Percentiles rank a stretch among this genome's conserved stretches.
Evolutionary conservation across 2,797 vertebrate species (phyloP).

Genomic region (Squalus acanthias): DNA sequence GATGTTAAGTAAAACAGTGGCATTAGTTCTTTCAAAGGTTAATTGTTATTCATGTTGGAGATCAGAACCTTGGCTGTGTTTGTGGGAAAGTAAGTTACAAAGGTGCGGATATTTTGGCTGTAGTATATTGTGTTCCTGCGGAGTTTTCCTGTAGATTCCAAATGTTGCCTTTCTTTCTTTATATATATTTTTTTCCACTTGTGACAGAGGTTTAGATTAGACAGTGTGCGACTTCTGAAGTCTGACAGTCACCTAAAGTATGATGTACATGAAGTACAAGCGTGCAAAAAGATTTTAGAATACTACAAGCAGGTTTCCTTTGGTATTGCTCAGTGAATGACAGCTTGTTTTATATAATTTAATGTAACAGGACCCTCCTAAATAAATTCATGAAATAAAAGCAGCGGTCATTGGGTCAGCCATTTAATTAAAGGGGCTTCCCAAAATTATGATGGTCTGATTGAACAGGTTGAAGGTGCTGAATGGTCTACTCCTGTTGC

Average conservation of each 20-base stretch:
- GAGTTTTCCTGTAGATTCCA: not conserved
- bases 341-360: not conserved
- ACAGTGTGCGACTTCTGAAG: not conserved
- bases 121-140: not conserved
- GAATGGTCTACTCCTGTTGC: not conserved
- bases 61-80: not conserved
- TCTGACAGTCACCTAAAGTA: not conserved
- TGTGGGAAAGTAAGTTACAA: not conserved
- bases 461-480: not conserved
- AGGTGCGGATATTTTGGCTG: not conserved
- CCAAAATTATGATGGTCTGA: not conserved
- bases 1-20: not conserved
- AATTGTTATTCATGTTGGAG: not conserved
- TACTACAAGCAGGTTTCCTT: not conserved
- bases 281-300: not conserved
- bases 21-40: not conserved
- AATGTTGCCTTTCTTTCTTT: not conserved
- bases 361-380: not conserved
- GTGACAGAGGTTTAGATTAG: not conserved
- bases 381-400: not conserved
- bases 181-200: not conserved
- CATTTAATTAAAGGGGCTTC: not conserved
- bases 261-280: not conserved
- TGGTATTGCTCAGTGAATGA: not conserved
- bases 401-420: not conserved